Base-by-base conservation (phyloP, 1,140 invertebrate species). In the Streblospio benedicti region DNA sequence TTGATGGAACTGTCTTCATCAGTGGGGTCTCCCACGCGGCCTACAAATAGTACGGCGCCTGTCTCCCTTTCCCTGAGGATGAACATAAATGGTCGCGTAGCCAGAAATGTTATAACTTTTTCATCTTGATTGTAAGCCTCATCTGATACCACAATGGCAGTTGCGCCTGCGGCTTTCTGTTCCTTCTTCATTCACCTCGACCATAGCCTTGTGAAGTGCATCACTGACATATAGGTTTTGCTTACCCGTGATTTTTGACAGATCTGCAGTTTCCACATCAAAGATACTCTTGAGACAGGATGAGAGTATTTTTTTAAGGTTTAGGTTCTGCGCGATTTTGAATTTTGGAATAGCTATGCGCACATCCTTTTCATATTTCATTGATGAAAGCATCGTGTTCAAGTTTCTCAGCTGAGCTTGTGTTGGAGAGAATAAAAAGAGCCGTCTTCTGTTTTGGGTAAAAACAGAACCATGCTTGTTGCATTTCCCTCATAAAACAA, bases 381-480 rank as follows among this genome's bases (percentile, higher is more conserved):
- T 44, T 18, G 9, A 72, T 56, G 6, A 61, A 52, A 12, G 63
- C 56, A 18, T 69, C 55, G n/a, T n/a, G n/a, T n/a, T n/a, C 5
- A 88, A 66, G 9, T 76, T 70, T 78, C 70, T 0, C 77, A 65
- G 0, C 71, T 80, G 2, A 88, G 55, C 1, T 62, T 63, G 0
- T 68, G 67, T 61, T 84, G 79, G 14, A 87, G 67, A 0, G 70
- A 59, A 4, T 68, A 68, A 2, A 73, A 51, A 3, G 76, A 70
- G 2, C 41, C 27, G 6, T 79, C 75, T 16, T 53, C 43, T 35
- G 51, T 23, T n/a, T 71, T 74, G 0, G 87, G 87, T 23, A 87
- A 74, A 0, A 94, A 71, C 28, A 93, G 84, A 60, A 87, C 87
- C 83, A 90, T 86, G 1, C 82, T 81, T 1, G 80, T 79, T 4